Evolutionary conservation across 2,888 invertebrate species (phyloP).

Genomic region (Microplitis manilae): DNA sequence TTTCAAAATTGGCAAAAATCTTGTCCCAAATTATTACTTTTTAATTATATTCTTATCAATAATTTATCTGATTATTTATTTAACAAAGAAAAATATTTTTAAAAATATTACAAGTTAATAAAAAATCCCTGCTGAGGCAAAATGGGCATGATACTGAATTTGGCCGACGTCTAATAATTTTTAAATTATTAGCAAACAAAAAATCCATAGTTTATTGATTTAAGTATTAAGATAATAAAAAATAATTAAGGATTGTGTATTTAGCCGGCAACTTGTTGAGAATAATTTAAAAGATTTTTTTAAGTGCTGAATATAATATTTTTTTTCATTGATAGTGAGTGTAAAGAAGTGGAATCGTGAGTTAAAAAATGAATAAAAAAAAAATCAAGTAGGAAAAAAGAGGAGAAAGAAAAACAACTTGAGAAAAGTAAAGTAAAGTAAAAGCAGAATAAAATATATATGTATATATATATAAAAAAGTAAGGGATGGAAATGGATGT

Average conservation of each 20-base stretch:
- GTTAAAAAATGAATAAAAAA: constrained; percentile 48
- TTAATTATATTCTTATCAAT: background rate
- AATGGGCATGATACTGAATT: no score
- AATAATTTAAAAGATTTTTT: background rate
- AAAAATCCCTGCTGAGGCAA: no score
- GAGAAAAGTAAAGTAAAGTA: constrained; percentile 59
- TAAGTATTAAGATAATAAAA: no score
- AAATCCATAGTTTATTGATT: no score
- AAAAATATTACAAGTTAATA: no score
- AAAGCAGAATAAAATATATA: constrained; percentile 48
- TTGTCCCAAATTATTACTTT: background rate
- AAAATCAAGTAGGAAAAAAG: constrained; percentile 38
- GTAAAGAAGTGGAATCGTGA: constrained; percentile 56
- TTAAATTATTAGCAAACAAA: no score
- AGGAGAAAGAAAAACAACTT: constrained; percentile 37
- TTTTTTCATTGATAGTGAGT: constrained; percentile 7
- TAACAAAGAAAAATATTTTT: no score
- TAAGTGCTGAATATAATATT: background rate
- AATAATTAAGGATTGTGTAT: no score
- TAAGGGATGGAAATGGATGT: constrained; percentile 65
- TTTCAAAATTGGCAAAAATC: no score
- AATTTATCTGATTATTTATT: no score
- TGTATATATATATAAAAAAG: constrained; percentile 29
- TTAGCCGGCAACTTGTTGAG: background rate
- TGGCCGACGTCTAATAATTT: no score